These are phyloP conservation scores for Periphyllus acericola DNA, from an alignment of 2,888 invertebrate species.

Conservation along the genomic window DNA sequence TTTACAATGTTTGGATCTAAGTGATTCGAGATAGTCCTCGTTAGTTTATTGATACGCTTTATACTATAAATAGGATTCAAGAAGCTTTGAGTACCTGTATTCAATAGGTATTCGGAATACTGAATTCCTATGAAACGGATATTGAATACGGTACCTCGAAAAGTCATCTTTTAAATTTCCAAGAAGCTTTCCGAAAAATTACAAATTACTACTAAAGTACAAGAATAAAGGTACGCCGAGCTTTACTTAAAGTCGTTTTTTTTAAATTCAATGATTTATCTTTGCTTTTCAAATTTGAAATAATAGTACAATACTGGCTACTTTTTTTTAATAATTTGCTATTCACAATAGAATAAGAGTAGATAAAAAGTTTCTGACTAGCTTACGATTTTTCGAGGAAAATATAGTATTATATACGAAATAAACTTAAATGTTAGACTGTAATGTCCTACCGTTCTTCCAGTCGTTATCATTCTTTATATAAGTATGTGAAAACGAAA, in stretches of 20 bases:
- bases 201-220: background rate
- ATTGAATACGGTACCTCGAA: background rate
- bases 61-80: no score
- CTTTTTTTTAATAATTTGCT: background rate
- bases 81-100: no score
- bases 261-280: background rate
- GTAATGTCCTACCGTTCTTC: background rate
- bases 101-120: no score
- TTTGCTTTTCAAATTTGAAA: background rate
- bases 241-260: background rate
- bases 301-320: background rate
- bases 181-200: background rate
- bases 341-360: background rate
- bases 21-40: no score
- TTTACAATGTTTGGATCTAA: no score
- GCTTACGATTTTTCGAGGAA: background rate
- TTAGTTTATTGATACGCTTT: no score
- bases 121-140: background rate
- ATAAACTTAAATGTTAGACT: constrained; percentile 17
- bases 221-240: background rate
- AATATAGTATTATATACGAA: background rate
- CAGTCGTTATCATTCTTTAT: constrained; percentile 7
- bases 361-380: background rate
- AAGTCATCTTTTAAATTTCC: background rate
- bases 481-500: constrained; percentile 7